Percentiles rank a stretch among this genome's conserved stretches.
phyloP scores from a whole-genome alignment of 2,797 vertebrate species.

The Glossophaga mutica region DNA sequence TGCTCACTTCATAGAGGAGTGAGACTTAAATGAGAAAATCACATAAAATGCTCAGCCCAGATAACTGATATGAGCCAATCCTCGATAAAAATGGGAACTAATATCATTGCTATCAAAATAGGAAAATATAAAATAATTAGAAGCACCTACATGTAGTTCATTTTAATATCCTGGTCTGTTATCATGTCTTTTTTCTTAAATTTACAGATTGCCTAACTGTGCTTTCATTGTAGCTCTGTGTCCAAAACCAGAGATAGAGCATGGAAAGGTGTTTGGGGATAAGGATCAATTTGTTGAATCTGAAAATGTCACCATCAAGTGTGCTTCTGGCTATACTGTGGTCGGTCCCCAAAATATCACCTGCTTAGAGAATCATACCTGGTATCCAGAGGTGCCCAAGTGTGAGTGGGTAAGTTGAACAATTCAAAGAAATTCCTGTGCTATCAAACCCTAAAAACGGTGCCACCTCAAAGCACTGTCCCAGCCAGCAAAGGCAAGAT shows the following conservation, averaged over 20 bases:
- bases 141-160: background rate
- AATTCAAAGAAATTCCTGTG: background rate
- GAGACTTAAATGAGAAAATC: background rate
- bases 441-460: background rate
- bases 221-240: slow-evolving; percentile 51
- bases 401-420: slow-evolving; percentile 68
- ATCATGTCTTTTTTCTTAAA: background rate
- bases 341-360: background rate
- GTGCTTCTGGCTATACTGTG: slow-evolving; percentile 31
- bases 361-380: slow-evolving; percentile 49
- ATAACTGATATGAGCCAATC: background rate
- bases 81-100: background rate
- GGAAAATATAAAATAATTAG: background rate
- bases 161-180: background rate
- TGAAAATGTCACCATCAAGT: slow-evolving; percentile 29
- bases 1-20: background rate
- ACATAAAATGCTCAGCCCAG: background rate
- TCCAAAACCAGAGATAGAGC: slow-evolving; percentile 21
- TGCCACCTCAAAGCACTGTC: background rate
- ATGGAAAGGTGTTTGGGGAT: slow-evolving; percentile 25
- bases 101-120: background rate
- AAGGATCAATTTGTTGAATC: background rate
- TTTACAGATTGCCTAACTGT: background rate
- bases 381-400: slow-evolving; percentile 51
- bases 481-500: no score